Base-by-base conservation (phyloP, 2,888 invertebrate species). In the Acleris cristana region DNA sequence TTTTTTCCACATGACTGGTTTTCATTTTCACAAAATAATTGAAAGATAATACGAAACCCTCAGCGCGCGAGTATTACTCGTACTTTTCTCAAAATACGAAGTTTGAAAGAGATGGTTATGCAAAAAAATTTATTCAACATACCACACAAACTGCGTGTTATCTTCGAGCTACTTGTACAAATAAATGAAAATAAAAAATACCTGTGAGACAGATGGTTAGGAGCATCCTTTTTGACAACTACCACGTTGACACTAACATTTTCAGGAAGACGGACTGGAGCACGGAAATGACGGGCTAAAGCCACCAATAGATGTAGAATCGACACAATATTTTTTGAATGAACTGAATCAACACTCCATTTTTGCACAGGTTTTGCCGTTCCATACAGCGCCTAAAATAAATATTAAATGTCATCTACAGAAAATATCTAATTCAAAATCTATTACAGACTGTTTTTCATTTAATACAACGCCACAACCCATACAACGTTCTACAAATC, bases 321-420 rank as follows among this genome's bases (percentile, higher is more conserved):
- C 1, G 99, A 96, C 7, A 99, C 98, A 73, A 99, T 95, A 87
- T 99, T 99, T 91, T 99, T 99, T 0, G 98, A 97, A 89, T 99
- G 99, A 52, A 99, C 95, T 45, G 97, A 96, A 86, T 99, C 99
- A 0, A 99, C 99, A 80, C 97, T 98, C 99, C 99, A 99, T 86
- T 98, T 98, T 61, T 96, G 95, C 59, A 96, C 96, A 14, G 96
- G 95, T 90, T 96, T 96, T 56, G 95, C 93, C 64, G 95, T 95
- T 57, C 96, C 94, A 34, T 95, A 96, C 12, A 96, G 86, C 55
- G 95, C 94, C 95, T 96, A 78, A 40, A 84, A 81, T 53, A 45
- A 34, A 51, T 16, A 14, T 52, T 40, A 55, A 34, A 34, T 21
- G 1, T 52, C 34, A 34, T 14, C 23, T 52, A 26, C n/a, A 54